A percentile compares a stretch with the other conserved stretches of the same genome.
Conservation (phyloP, 2,113 vertebrate genomes). For the Fulica atra region DNA sequence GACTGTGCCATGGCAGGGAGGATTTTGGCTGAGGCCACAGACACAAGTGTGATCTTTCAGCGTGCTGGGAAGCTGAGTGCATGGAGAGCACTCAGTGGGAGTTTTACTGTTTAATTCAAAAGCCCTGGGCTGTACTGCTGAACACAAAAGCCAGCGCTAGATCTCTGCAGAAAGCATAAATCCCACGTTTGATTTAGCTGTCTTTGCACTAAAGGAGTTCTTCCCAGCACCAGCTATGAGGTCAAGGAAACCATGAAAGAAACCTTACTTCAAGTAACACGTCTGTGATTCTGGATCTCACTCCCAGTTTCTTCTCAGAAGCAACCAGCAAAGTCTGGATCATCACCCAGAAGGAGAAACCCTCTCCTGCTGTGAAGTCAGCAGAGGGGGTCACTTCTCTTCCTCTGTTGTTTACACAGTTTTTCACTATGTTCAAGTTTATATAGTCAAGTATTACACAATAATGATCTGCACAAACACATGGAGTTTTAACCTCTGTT, state of each 20-base stretch:
- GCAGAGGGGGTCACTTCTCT: background rate
- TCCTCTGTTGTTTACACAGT: background rate
- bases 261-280: background rate
- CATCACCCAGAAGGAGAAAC: background rate
- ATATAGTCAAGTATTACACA: background rate
- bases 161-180: background rate
- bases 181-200: background rate
- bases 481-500: background rate
- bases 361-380: background rate
- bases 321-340: background rate
- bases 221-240: background rate
- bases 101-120: background rate
- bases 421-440: background rate
- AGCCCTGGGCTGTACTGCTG: background rate
- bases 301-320: background rate
- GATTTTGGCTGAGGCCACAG: background rate
- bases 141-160: background rate
- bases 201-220: background rate
- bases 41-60: background rate
- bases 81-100: background rate
- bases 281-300: background rate
- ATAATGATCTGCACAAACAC: background rate
- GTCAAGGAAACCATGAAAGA: background rate
- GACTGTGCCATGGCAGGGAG: background rate
- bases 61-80: rapidly evolving